Evolutionary conservation across 2,113 vertebrate genomes (phyloP), one percentile per base, ranked within the genome.

Genomic region (Callionymus lyra): DNA sequence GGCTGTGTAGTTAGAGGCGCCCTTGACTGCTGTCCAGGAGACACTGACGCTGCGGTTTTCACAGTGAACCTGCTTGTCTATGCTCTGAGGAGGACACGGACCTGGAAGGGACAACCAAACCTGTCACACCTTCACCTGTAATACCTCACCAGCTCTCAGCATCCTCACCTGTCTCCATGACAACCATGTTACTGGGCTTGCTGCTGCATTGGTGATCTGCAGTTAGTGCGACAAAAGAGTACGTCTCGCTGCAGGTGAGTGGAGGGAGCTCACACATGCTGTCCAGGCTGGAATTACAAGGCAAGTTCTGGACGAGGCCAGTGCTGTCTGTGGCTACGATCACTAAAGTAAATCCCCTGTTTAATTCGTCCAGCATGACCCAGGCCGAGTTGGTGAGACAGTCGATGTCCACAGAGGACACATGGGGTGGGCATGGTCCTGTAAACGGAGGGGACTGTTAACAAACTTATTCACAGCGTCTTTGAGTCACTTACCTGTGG

Each of bases 391-490:
- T 83, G 1, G 66, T 63, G 13, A 79, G 50, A 51, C 87, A 89
- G 65, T 85, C 82, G 3, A 85, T 68, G 44, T 85, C 74, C 31
- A 84, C 82, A 0, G 51, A 55, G 0, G 55, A 36, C 33, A 86
- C 47, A 11, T 16, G 31, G 15, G 86, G 82, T 6, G 59, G 19
- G 13, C 86, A 88, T 3, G 85, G 85, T 34, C 63, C 86, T 87
- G 50, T n/a, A 19, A 21, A n/a, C n/a, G 8, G 18, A 38, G 16
- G 40, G 34, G 17, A 34, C 21, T 27, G 21, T 27, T 27, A 27
- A 27, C 34, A 36, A 36, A 36, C 12, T n/a, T 36, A 12, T 13
- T 36, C 12, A 36, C 6, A 16, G 9, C 10, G 14, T 8, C 16
- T 16, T n/a, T 10, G 1, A 38, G 4, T 40, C 51, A 40, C 70